phyloP scores from a whole-genome alignment of 2,888 invertebrate species.

The Fragum whitleyi region DNA sequence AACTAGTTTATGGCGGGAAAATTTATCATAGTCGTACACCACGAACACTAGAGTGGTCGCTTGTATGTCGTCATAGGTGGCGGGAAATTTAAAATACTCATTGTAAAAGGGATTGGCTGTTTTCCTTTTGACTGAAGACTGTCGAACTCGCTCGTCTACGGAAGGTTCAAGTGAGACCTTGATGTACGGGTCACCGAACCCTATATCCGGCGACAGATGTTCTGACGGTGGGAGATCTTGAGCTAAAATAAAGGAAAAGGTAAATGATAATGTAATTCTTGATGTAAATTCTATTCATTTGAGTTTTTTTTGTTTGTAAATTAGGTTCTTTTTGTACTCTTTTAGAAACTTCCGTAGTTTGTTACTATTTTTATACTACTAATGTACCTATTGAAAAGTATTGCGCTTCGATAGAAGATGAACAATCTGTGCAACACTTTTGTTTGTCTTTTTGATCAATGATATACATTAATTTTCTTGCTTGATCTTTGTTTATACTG shows the following conservation, averaged over 20 bases:
- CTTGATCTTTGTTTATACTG: too few relatives aligned
- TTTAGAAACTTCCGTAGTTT: too few relatives aligned
- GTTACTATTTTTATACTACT: too few relatives aligned
- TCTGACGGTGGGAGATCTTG: constrained; percentile 94
- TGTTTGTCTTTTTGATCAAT: too few relatives aligned
- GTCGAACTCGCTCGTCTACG: constrained; percentile 93
- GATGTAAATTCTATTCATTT: neutral
- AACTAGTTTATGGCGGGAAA: constrained; percentile 94
- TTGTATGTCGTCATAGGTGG: constrained; percentile 93
- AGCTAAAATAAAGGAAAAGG: constrained; percentile 71
- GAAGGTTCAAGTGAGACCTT: constrained; percentile 92
- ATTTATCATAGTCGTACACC: constrained; percentile 89
- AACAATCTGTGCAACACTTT: too few relatives aligned
- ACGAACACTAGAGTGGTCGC: constrained; percentile 91
- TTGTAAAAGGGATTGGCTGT: constrained; percentile 95
- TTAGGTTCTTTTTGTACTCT: too few relatives aligned
- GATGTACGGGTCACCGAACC: constrained; percentile 96
- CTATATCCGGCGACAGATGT: constrained; percentile 88
- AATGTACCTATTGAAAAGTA: neutral
- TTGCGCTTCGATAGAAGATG: too few relatives aligned
- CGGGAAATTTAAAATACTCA: constrained; percentile 96
- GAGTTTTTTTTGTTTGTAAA: too few relatives aligned
- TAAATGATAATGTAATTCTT: neutral
- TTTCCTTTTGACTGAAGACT: constrained; percentile 93
- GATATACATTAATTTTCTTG: too few relatives aligned